Percentiles rank a stretch among this genome's conserved stretches.
These are phyloP conservation scores for Grus americana DNA, from an alignment of 2,113 vertebrate species.

Conservation along the genomic window DNA sequence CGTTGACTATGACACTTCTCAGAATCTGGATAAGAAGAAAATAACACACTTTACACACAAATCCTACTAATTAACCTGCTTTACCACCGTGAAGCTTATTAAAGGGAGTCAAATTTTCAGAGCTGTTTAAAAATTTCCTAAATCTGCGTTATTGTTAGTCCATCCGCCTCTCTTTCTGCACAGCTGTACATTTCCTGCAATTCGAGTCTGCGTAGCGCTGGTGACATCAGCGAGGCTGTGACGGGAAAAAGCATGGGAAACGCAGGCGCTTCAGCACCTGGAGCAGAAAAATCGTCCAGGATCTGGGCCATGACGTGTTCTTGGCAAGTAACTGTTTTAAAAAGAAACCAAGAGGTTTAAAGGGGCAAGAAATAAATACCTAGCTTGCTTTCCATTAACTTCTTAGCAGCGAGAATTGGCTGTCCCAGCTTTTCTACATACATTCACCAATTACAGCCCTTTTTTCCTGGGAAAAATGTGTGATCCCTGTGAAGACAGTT, in stretches of 20 bases:
- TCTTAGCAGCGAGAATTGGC: neutral
- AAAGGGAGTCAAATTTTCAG: neutral
- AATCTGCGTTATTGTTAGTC: neutral
- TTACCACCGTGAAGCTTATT: neutral
- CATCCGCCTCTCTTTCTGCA: neutral
- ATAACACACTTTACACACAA: neutral
- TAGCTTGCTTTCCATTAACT: neutral
- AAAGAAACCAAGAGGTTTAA: neutral
- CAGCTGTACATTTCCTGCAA: neutral
- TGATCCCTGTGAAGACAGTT: neutral
- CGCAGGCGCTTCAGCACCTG: neutral
- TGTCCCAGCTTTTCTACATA: neutral
- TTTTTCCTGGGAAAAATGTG: neutral
- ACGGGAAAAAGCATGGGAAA: neutral
- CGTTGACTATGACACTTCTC: neutral
- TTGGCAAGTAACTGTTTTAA: neutral
- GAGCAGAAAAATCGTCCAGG: neutral
- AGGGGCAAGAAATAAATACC: neutral
- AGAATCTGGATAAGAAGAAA: neutral
- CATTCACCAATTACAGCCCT: neutral
- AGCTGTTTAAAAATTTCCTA: neutral
- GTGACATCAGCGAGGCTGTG: neutral
- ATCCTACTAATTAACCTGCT: neutral
- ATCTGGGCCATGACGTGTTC: neutral
- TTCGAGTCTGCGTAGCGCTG: neutral